Conservation (phyloP, 2,113 vertebrate genomes). For the Pangasianodon gigas region DNA sequence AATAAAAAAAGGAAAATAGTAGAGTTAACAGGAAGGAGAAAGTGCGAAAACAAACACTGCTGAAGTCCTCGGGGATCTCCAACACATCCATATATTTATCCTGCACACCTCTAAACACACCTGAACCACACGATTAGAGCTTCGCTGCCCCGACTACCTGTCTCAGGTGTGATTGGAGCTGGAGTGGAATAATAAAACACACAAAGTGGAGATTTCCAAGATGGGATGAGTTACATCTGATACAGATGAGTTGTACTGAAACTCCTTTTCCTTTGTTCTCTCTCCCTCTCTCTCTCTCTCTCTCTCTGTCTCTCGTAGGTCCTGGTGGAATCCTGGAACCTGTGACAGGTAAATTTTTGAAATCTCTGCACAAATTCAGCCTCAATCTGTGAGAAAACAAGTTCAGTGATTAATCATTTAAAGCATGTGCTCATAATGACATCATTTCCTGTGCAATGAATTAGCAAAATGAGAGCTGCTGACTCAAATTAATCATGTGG, state of each 20-base stretch:
- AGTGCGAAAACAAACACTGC: not conserved
- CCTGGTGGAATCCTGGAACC: constrained; percentile 64
- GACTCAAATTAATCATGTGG: not conserved
- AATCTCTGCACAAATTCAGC: not conserved
- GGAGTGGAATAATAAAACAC: not conserved
- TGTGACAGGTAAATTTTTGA: constrained; percentile 59
- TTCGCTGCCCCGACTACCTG: not conserved
- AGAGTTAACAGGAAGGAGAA: not conserved
- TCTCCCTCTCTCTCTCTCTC: too few species aligned
- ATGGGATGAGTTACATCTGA: not conserved
- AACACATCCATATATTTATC: not conserved
- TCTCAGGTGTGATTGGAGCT: not conserved
- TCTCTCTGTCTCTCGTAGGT: constrained; percentile 1
- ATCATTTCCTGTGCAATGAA: not conserved
- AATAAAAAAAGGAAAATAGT: too few species aligned
- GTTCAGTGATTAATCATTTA: not conserved
- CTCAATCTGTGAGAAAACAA: not conserved
- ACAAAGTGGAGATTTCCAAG: not conserved
- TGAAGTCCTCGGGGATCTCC: not conserved
- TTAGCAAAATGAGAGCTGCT: not conserved
- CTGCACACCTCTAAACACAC: not conserved
- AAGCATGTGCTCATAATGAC: not conserved
- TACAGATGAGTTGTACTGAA: not conserved
- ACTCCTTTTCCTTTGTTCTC: too few species aligned
- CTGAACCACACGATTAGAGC: not conserved